Conservation (phyloP, 2,113 vertebrate genomes). For the Periophthalmus modestus region DNA sequence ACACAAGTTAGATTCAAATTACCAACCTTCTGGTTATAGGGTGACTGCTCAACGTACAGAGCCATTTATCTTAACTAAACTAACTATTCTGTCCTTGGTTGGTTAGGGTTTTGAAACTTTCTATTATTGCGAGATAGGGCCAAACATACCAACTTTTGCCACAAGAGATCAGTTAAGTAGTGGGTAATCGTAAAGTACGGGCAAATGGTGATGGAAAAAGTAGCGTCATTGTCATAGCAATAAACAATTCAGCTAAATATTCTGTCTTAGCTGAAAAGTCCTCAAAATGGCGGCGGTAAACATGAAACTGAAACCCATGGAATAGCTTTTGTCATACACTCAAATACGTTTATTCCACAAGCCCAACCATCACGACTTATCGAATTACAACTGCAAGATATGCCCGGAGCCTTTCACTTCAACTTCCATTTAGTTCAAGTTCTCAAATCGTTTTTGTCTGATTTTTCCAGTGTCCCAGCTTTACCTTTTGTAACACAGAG, state of each 20-base stretch:
- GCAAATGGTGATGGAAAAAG: not conserved
- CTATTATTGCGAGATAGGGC: not conserved
- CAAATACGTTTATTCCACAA: no score
- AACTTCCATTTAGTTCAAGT: not conserved
- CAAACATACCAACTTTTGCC: not conserved
- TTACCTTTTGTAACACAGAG: not conserved
- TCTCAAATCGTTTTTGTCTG: not conserved
- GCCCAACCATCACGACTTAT: no score
- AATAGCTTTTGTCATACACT: no score
- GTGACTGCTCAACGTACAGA: not conserved
- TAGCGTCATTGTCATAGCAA: not conserved
- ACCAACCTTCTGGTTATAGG: not conserved
- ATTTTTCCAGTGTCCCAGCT: not conserved
- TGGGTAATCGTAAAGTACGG: not conserved
- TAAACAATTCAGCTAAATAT: not conserved
- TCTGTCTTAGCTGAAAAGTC: not conserved
- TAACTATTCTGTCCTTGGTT: not conserved
- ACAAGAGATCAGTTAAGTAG: not conserved
- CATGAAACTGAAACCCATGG: no score
- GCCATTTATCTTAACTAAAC: not conserved
- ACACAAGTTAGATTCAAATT: not conserved
- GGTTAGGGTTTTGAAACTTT: not conserved
- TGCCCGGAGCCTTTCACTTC: not conserved
- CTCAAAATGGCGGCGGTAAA: no score
- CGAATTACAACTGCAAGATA: not conserved